Percentiles rank a stretch among this genome's conserved stretches.
phyloP scores from a whole-genome alignment of 2,113 vertebrate genomes.

The Bothrops jararaca region DNA sequence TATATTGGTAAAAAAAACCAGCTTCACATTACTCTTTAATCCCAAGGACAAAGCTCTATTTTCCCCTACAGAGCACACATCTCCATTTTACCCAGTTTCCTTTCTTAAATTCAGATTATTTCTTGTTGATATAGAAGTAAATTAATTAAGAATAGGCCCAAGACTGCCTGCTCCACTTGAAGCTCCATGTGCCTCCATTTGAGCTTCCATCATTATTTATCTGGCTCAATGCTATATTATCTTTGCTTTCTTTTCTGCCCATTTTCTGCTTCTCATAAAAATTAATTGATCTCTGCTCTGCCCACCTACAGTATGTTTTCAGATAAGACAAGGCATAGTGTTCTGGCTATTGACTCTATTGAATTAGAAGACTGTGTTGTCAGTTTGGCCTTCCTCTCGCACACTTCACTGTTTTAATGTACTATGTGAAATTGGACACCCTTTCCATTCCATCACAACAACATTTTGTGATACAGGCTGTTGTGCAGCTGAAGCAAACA shows the following conservation, averaged over 20 bases:
- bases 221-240: conserved; percentile 14
- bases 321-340: neutral
- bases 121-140: neutral
- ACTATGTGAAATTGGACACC: conserved; percentile 29
- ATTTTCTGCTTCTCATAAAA: neutral
- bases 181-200: neutral
- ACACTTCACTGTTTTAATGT: conserved; percentile 36
- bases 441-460: neutral
- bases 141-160: neutral
- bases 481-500: neutral
- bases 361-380: conserved; percentile 36
- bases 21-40: neutral
- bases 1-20: neutral
- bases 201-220: neutral
- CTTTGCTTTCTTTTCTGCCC: conserved; percentile 24
- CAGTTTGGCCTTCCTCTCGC: conserved; percentile 36
- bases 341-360: conserved; percentile 19
- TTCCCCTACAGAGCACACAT: neutral
- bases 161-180: neutral
- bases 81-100: neutral
- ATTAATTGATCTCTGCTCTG: conserved; percentile 30
- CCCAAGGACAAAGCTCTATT: neutral
- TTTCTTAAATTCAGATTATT: neutral
- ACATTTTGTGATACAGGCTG: neutral
- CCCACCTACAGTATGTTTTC: neutral